Evolutionary conservation across 2,888 invertebrate species (phyloP), one percentile per base, ranked within the genome.

Genomic region (Chloroclysta siterata): DNA sequence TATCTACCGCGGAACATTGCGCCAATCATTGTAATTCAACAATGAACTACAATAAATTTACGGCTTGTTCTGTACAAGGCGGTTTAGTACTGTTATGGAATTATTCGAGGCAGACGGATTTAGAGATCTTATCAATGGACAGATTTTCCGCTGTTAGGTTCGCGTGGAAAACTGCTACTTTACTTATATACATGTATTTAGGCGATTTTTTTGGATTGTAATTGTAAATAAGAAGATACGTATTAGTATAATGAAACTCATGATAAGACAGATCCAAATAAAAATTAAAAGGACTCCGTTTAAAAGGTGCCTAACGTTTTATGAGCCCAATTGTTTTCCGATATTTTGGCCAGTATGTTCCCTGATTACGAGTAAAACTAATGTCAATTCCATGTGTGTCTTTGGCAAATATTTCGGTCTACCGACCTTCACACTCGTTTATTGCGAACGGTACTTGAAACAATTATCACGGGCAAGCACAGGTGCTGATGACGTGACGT

Each of bases 1-100:
- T 85, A 79, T 74, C 77, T 81, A 64, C 75, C 64, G 80, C 84
- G 87, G 87, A 87, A 89, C 84, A 84, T 82, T 77, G 76, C 74
- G 73, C 77, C 76, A 74, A 77, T 79, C 78, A 76, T 74, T 74
- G 76, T 77, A 74, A 75, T 73, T 77, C 71, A 72, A 71, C 71
- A 71, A 70, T 69, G 66, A 66, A 60, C 60, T 63, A 66, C 66
- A 65, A 71, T 69, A 69, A 63, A 72, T 70, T 69, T 72, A 70
- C 69, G 57, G 63, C 61, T 70, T 63, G 63, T 67, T 65, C 68
- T 70, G 41, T 63, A 62, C 66, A 67, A 57, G 71, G 68, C 62
- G 71, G 72, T 71, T 76, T 71, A 71, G 48, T 65, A 65, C 61
- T 58, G 61, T 61, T 65, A 61, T 28, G 29, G 11, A 62, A 58